phyloP scores from a whole-genome alignment of 2,113 vertebrate genomes.

The Columba livia region DNA sequence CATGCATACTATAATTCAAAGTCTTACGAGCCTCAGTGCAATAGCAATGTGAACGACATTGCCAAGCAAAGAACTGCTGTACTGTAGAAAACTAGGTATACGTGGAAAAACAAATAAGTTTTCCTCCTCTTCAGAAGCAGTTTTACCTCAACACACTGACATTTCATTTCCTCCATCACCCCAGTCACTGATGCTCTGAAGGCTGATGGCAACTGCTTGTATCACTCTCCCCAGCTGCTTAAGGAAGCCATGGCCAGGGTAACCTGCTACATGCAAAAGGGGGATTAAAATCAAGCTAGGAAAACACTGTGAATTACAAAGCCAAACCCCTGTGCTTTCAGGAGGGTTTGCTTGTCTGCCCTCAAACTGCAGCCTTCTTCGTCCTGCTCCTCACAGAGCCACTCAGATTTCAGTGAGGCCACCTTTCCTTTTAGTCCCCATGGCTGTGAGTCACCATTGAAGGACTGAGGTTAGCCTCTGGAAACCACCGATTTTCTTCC shows the following conservation, averaged over 20 bases:
- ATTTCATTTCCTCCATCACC: background rate
- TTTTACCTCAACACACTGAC: background rate
- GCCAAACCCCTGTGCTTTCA: background rate
- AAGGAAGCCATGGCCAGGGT: background rate
- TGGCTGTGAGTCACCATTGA: background rate
- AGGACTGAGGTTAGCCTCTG: background rate
- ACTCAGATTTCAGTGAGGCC: background rate
- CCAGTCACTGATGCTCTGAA: background rate
- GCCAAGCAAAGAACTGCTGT: background rate
- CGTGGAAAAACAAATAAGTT: background rate
- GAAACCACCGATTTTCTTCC: background rate
- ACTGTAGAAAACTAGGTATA: background rate
- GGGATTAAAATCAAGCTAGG: background rate
- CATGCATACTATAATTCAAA: background rate
- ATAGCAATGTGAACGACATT: background rate
- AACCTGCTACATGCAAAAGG: fast-evolving
- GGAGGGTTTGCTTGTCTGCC: background rate
- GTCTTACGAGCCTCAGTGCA: background rate
- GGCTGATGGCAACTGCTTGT: background rate
- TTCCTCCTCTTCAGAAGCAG: background rate
- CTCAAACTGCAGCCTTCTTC: background rate
- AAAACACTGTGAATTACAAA: background rate
- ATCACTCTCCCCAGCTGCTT: background rate
- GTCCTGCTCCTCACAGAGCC: background rate
- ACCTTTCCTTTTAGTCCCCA: background rate